A percentile compares a stretch with the other conserved stretches of the same genome.
These are phyloP conservation scores for Zapus hudsonius DNA, from an alignment of 2,113 vertebrate genomes.

Conservation along the genomic window DNA sequence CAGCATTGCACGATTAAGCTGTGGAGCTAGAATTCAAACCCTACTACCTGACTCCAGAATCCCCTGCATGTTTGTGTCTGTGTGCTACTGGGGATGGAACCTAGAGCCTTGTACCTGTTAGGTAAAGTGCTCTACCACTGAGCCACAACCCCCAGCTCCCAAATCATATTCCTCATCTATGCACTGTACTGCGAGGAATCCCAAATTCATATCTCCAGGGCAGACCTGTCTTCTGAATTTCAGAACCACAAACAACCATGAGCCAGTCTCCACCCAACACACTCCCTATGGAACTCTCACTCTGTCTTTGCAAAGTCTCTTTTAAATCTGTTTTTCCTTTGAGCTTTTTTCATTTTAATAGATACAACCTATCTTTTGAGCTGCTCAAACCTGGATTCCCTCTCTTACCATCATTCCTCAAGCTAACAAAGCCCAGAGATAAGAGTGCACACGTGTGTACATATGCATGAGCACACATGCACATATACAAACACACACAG, in stretches of 20 bases:
- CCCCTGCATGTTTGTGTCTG: background rate
- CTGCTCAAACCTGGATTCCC: background rate
- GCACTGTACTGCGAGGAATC: background rate
- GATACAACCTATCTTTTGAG: background rate
- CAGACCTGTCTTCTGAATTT: background rate
- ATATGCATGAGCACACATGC: no score
- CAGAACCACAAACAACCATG: no score
- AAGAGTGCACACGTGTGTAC: fast-evolving
- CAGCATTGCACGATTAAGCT: background rate
- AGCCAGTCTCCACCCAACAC: background rate
- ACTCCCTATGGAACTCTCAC: background rate
- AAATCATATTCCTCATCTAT: background rate
- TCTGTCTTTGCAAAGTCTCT: background rate
- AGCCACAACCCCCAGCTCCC: background rate
- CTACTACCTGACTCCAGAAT: background rate
- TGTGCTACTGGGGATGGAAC: background rate
- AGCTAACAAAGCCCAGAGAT: background rate
- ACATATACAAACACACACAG: no score
- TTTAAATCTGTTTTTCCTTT: background rate
- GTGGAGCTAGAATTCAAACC: background rate
- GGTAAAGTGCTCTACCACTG: background rate
- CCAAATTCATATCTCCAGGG: background rate
- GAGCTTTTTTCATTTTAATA: background rate
- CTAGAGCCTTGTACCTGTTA: background rate
- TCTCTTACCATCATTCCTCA: background rate